Conservation (phyloP, 1,140 invertebrate species). For the Cardiocondyla obscurior region DNA sequence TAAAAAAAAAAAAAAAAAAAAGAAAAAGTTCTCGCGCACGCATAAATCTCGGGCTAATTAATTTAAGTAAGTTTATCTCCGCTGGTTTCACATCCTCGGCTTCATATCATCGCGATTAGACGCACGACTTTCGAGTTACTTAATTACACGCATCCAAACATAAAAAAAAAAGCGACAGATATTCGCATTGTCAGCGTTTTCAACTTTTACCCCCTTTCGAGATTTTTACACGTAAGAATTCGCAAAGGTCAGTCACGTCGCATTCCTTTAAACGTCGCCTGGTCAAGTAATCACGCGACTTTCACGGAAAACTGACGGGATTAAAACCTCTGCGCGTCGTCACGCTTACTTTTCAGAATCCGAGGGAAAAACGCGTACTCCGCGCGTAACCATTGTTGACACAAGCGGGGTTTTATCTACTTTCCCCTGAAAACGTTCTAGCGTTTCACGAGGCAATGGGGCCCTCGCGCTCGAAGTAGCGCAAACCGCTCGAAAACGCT, state of each 20-base stretch:
- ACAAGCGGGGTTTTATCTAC: not conserved
- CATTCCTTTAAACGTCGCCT: too few species aligned
- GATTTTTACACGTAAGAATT: too few species aligned
- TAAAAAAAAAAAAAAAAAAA: too few species aligned
- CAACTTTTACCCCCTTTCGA: too few species aligned
- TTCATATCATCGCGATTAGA: too few species aligned
- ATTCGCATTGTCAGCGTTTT: too few species aligned
- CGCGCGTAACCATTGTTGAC: not conserved
- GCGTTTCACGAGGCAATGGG: conserved; percentile 20
- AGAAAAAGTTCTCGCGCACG: too few species aligned
- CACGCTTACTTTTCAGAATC: not conserved
- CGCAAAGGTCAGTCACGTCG: too few species aligned
- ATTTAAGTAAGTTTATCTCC: not conserved
- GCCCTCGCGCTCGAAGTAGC: conserved; percentile 11
- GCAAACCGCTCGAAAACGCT: conserved; percentile 48
- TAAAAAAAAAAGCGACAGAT: too few species aligned
- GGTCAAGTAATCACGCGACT: too few species aligned
- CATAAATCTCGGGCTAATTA: not conserved
- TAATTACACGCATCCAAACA: too few species aligned
- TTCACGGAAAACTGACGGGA: not conserved
- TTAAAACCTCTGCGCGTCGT: not conserved
- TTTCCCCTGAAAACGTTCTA: conserved; percentile 32
- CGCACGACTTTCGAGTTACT: too few species aligned
- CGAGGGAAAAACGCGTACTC: not conserved
- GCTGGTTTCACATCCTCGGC: not conserved